Evolutionary conservation across 2,888 invertebrate genomes (phyloP).

Genomic region (Microctonus aethiopoides): DNA sequence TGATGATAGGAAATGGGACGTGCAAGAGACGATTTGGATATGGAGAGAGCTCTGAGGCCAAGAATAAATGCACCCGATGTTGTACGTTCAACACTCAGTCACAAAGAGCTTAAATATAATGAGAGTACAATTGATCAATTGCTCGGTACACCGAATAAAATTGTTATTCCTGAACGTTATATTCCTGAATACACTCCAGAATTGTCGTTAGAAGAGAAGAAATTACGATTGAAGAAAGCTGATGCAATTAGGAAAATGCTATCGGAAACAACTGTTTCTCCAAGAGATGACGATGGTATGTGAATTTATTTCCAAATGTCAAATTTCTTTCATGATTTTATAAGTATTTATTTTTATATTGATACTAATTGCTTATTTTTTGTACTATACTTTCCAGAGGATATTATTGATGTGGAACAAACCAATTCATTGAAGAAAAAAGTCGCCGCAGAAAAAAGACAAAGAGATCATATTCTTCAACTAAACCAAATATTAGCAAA

Average conservation of each 20-base stretch:
- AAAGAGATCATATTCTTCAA: constrained; percentile 88
- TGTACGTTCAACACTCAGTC: constrained; percentile 82
- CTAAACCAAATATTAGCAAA: constrained; percentile 92
- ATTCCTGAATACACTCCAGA: constrained; percentile 91
- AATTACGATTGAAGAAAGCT: constrained; percentile 85
- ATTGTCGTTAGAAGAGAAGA: constrained; percentile 85
- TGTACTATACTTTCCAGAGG: constrained; percentile 47
- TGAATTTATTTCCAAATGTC: not conserved
- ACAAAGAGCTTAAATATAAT: constrained; percentile 76
- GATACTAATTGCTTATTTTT: no score
- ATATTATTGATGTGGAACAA: constrained; percentile 53
- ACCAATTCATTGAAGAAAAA: constrained; percentile 74
- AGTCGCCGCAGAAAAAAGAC: constrained; percentile 85
- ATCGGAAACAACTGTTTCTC: constrained; percentile 75
- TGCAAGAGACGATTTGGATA: constrained; percentile 86
- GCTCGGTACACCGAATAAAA: constrained; percentile 88
- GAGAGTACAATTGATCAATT: constrained; percentile 88
- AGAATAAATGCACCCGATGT: constrained; percentile 86
- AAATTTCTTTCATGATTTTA: constrained; percentile 17
- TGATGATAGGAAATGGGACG: constrained; percentile 67
- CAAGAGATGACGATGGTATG: constrained; percentile 56
- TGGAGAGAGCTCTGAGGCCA: constrained; percentile 84
- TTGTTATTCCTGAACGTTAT: constrained; percentile 91
- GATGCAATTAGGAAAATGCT: constrained; percentile 93
- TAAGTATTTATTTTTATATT: not conserved